Percentiles rank a stretch among this genome's conserved stretches.
Evolutionary conservation across 2,797 vertebrate species (phyloP).

Genomic region (Arrhamphus sclerolepis): DNA sequence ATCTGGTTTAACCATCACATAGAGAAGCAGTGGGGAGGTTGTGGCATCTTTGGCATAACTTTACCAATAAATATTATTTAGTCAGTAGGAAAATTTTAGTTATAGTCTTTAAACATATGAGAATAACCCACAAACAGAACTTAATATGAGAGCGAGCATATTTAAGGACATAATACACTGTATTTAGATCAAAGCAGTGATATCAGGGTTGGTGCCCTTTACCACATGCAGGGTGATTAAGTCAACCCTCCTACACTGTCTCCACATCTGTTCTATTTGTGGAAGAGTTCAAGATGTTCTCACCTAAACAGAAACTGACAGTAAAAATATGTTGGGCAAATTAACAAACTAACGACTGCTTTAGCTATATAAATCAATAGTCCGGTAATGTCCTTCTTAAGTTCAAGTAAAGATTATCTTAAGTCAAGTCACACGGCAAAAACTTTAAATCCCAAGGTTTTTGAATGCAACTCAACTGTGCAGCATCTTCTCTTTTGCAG

Average conservation of each 20-base stretch:
- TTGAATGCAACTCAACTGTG: too few relatives aligned
- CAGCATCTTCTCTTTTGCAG: conserved; percentile 3
- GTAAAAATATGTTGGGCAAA: background rate
- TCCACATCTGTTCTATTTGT: conserved; percentile 30
- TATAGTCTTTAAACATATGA: background rate
- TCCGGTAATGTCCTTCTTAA: too few relatives aligned
- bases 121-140: conserved; percentile 1
- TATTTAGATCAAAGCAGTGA: conserved; percentile 18
- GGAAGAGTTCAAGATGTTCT: background rate
- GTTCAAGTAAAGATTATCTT: too few relatives aligned
- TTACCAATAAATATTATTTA: conserved; percentile 18
- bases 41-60: conserved; percentile 28
- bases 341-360: background rate
- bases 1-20: conserved; percentile 39
- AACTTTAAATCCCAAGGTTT: too few relatives aligned
- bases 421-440: too few relatives aligned
- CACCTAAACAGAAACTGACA: conserved; percentile 7
- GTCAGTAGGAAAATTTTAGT: background rate
- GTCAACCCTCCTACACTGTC: conserved; percentile 27
- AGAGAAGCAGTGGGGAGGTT: conserved; percentile 14
- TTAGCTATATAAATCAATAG: background rate
- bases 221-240: conserved; percentile 29
- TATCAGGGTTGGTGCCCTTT: conserved; percentile 1
- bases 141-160: background rate
- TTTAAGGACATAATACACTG: conserved; percentile 2